Evolutionary conservation across 2,888 invertebrate species (phyloP).

Genomic region (Tolmerus cingulatus): DNA sequence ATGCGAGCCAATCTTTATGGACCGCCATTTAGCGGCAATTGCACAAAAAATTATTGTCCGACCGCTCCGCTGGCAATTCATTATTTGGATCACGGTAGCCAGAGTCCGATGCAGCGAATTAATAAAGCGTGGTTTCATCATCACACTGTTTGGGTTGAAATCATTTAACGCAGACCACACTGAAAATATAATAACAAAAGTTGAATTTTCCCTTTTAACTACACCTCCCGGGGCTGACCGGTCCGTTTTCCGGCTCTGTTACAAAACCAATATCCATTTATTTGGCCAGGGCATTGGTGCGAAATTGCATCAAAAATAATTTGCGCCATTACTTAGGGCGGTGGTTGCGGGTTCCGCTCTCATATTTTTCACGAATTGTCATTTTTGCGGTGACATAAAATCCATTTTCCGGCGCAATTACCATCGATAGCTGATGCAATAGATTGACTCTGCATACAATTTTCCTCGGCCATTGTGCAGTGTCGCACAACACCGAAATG

Average conservation of each 20-base stretch:
- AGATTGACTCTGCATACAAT: conserved; percentile 2
- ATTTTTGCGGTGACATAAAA: conserved; percentile 33
- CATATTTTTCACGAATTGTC: conserved; percentile 38
- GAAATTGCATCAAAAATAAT: conserved; percentile 35
- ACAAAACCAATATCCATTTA: conserved; percentile 34
- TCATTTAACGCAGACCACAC: conserved; percentile 33
- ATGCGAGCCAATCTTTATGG: background rate
- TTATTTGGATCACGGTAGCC: conserved; percentile 2
- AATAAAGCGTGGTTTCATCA: conserved; percentile 31
- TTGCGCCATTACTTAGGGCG: background rate
- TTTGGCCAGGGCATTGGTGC: conserved; percentile 26
- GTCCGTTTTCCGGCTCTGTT: background rate
- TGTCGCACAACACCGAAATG: background rate
- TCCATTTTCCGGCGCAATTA: conserved; percentile 24
- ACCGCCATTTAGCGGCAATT: background rate
- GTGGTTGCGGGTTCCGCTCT: background rate
- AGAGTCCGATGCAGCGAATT: background rate
- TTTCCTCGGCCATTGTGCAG: background rate
- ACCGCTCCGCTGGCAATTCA: background rate
- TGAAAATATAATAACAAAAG: conserved; percentile 32
- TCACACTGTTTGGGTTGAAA: conserved; percentile 24
- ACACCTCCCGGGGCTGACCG: background rate
- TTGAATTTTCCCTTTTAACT: background rate
- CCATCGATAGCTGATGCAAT: conserved; percentile 22
- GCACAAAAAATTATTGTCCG: background rate